phyloP scores from a whole-genome alignment of 2,113 vertebrate genomes.

The Cariama cristata region DNA sequence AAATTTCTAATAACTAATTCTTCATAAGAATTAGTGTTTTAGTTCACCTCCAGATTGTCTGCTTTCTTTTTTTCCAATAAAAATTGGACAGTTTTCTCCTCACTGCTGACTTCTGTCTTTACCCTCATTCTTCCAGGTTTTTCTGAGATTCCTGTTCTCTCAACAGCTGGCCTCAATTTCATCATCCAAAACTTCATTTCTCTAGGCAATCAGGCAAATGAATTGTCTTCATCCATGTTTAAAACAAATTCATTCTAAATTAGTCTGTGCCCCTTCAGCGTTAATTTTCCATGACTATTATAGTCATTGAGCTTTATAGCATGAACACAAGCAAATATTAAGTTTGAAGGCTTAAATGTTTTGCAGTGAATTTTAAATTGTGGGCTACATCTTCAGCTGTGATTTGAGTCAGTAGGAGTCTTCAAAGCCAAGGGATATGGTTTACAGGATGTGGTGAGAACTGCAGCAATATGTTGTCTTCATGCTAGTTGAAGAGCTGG shows the following conservation, averaged over 20 bases:
- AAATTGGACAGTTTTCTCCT: not conserved
- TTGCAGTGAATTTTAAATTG: conserved; percentile 25
- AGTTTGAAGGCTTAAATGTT: conserved; percentile 42
- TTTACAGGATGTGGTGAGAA: not conserved
- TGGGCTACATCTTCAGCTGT: not conserved
- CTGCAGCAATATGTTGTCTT: not conserved
- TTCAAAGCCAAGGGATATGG: not conserved
- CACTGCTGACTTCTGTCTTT: not conserved
- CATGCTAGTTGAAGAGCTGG: not conserved
- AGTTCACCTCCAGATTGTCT: not conserved
- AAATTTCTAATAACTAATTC: not conserved
- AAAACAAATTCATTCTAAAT: conserved; percentile 63
- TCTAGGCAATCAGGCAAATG: conserved; percentile 58
- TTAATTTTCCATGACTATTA: conserved; percentile 65
- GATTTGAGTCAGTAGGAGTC: not conserved
- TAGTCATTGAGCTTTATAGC: conserved; percentile 62
- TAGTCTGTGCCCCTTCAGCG: conserved; percentile 42
- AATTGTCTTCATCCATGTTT: conserved; percentile 62
- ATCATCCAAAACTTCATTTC: conserved; percentile 55
- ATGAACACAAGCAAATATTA: conserved; percentile 64
- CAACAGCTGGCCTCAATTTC: conserved; percentile 60
- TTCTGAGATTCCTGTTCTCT: conserved; percentile 28
- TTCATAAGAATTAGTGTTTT: not conserved
- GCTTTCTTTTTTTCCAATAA: not conserved
- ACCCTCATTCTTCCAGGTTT: not conserved